phyloP scores from a whole-genome alignment of 1,140 invertebrate species.

The Drosophila funebris region DNA sequence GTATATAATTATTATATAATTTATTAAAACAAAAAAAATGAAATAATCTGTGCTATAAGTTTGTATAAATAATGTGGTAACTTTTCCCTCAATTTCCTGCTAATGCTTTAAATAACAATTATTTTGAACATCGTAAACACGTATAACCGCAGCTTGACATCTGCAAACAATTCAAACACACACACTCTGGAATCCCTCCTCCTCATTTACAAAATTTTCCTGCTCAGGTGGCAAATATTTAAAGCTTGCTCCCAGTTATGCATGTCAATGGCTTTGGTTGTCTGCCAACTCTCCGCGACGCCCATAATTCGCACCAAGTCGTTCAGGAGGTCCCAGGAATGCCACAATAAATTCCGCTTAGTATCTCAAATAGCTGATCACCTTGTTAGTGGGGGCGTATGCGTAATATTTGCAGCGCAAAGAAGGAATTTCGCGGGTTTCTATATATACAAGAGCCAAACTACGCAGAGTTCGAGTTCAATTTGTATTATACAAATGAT shows the following conservation, averaged over 20 bases:
- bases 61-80: neutral
- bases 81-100: neutral
- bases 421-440: neutral
- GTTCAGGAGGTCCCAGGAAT: constrained; percentile 5
- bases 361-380: constrained; percentile 17
- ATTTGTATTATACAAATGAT: neutral
- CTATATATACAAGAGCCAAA: no score
- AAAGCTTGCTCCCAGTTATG: constrained; percentile 13
- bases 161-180: constrained; percentile 38
- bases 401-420: neutral
- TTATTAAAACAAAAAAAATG: neutral
- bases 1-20: constrained; percentile 1
- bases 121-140: constrained; percentile 50
- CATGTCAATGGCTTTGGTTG: constrained; percentile 15
- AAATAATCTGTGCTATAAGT: neutral
- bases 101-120: constrained; percentile 2
- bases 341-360: constrained; percentile 11
- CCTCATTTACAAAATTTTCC: neutral
- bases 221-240: constrained; percentile 33
- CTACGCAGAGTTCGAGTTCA: no score
- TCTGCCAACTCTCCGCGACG: neutral
- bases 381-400: neutral
- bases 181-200: neutral
- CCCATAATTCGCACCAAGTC: neutral
- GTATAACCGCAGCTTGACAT: constrained; percentile 65